These are phyloP conservation scores for Trisateles emortualis DNA, from an alignment of 2,888 invertebrate genomes.

Conservation along the genomic window DNA sequence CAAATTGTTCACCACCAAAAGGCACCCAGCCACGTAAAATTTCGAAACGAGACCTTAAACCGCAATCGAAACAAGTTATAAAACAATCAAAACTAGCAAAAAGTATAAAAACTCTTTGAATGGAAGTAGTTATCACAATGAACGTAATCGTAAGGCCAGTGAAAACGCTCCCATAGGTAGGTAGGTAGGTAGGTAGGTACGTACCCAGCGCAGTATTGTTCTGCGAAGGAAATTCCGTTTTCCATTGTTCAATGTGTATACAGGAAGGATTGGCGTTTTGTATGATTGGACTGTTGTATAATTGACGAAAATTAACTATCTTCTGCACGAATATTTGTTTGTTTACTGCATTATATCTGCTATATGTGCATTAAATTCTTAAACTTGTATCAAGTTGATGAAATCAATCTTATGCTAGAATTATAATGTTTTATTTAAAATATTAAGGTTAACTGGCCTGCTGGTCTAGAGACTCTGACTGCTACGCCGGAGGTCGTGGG, in stretches of 20 bases:
- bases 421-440: no score
- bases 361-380: no score
- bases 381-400: no score
- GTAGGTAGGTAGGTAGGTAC: no score
- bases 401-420: no score
- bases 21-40: neutral
- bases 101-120: slow-evolving; percentile 4
- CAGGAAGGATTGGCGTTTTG: slow-evolving; percentile 51
- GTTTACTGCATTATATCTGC: neutral
- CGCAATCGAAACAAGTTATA: slow-evolving; percentile 7
- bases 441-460: no score
- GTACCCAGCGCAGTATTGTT: slow-evolving; percentile 59
- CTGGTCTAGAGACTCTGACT: no score
- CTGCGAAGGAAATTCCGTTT: slow-evolving; percentile 66
- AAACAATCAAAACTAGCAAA: slow-evolving; percentile 11
- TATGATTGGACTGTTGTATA: slow-evolving; percentile 23
- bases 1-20: neutral
- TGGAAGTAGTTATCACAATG: slow-evolving; percentile 19
- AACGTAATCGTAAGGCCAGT: slow-evolving; percentile 56
- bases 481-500: no score
- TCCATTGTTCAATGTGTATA: slow-evolving; percentile 58
- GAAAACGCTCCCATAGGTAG: slow-evolving; percentile 75
- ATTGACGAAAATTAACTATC: slow-evolving; percentile 13
- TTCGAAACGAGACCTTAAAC: slow-evolving; percentile 9
- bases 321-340: neutral